These are phyloP conservation scores for Chrosomus eos DNA, from an alignment of 2,797 vertebrate genomes.

Conservation along the genomic window DNA sequence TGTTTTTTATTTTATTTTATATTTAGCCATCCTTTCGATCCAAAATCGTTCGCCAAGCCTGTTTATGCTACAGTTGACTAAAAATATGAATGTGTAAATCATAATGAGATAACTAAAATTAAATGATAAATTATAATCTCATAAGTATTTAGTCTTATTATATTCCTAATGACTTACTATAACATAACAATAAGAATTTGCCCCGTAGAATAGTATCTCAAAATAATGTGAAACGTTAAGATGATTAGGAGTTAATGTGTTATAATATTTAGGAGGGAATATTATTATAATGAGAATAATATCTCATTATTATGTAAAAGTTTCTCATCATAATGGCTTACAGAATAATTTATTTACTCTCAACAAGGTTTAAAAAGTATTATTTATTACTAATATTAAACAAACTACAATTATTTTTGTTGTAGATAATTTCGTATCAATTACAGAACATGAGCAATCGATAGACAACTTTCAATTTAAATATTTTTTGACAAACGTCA, in stretches of 20 bases:
- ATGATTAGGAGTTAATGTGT: background rate
- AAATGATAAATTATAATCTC: background rate
- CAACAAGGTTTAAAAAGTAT: background rate
- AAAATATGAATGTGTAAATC: background rate
- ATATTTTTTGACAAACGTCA: background rate
- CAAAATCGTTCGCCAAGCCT: background rate
- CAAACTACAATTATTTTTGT: background rate
- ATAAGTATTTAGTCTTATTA: background rate
- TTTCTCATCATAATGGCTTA: background rate
- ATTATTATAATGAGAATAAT: too few species aligned
- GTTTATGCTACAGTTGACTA: background rate
- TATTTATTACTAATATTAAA: background rate
- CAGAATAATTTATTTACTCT: background rate
- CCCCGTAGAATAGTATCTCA: background rate
- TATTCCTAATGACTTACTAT: background rate
- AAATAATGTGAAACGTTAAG: background rate
- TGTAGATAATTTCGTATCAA: background rate
- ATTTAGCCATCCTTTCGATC: background rate
- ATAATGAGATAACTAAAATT: background rate
- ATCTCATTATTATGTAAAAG: background rate
- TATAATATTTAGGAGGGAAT: background rate
- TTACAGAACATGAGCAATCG: background rate
- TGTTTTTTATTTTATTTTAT: background rate
- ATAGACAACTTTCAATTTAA: background rate
- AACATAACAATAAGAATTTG: background rate